phyloP scores from a whole-genome alignment of 2,888 invertebrate species.

The Acronicta leporina region DNA sequence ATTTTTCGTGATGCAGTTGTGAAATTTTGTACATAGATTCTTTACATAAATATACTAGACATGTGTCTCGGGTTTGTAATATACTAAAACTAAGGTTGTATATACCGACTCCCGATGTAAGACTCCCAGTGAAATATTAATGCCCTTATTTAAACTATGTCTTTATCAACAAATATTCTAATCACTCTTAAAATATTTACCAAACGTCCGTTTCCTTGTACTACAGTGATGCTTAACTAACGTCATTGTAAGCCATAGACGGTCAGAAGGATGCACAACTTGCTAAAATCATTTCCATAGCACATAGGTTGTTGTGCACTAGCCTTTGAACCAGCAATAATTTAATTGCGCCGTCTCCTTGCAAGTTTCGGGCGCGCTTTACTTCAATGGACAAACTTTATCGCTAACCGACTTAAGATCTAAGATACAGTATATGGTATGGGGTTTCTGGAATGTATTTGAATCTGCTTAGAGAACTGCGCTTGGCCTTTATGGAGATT shows the following conservation, averaged over 20 bases:
- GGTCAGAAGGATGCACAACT: constrained; percentile 58
- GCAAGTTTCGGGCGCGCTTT: constrained; percentile 67
- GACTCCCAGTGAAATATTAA: no score
- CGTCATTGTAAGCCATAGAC: constrained; percentile 53
- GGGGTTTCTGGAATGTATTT: constrained; percentile 41
- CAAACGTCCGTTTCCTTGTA: neutral
- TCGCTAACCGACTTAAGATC: constrained; percentile 70
- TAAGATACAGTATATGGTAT: constrained; percentile 29
- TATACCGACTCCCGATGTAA: no score
- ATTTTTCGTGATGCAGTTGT: no score
- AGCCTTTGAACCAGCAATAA: constrained; percentile 84
- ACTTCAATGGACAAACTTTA: constrained; percentile 76
- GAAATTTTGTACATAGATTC: no score
- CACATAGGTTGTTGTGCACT: constrained; percentile 75
- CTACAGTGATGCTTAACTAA: constrained; percentile 48
- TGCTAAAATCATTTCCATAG: constrained; percentile 76
- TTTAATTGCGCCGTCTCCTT: constrained; percentile 80
- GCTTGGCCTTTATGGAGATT: no score
- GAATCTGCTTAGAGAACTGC: constrained; percentile 1
- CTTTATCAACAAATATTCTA: no score
- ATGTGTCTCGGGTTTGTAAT: no score
- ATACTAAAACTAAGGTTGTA: no score
- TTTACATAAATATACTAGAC: no score
- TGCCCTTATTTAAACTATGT: no score
- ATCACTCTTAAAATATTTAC: no score